Base-by-base conservation (phyloP, 2,888 invertebrate species). In the Tethea ocularis region DNA sequence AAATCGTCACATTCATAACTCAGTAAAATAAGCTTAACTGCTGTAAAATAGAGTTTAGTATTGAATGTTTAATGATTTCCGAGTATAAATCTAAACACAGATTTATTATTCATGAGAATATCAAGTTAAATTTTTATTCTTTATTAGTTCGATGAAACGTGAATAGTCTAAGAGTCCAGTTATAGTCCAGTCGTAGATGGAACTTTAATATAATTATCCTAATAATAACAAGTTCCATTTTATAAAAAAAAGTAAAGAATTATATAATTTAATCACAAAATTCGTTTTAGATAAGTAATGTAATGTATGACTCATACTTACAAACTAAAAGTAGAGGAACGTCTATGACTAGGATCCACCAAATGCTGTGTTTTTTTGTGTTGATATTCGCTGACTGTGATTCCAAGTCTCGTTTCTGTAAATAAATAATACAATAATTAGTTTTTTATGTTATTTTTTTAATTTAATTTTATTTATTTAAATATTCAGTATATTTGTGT, bases 401-500 rank as follows among this genome's bases (percentile, higher is more conserved):
- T 58, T 89, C 91, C 52, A 87, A 59, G 41, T 91, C 91, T 63
- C 78, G 74, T 73, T 83, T 86, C 91, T 91, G 86, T 1, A 84
- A 88, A 72, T 72, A 82, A 69, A 52, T 33, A 33, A 52, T 26
- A 46, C 54, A 56, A 58, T 53, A 51, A 53, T 24, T 52, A 38
- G 33, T 20, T 22, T 3, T 33, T 33, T 7, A 33, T 13, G 8
- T 13, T 8, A 8, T 33, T 36, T 36, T 36, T 36, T 13, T n/a
- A n/a, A n/a, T n/a, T n/a, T n/a, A n/a, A n/a, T 36, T 36, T 36
- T 36, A 26, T 7, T 2, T 26, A 26, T 26, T 26, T 26, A 26
- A 6, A n/a, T n/a, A n/a, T n/a, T n/a, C n/a, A n/a, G n/a, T n/a
- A n/a, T n/a, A n/a, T n/a, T n/a, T n/a, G n/a, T n/a, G n/a, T n/a